Base-by-base conservation (phyloP, 23 tunicate genomes). In the Aplidium turbinatum region DNA sequence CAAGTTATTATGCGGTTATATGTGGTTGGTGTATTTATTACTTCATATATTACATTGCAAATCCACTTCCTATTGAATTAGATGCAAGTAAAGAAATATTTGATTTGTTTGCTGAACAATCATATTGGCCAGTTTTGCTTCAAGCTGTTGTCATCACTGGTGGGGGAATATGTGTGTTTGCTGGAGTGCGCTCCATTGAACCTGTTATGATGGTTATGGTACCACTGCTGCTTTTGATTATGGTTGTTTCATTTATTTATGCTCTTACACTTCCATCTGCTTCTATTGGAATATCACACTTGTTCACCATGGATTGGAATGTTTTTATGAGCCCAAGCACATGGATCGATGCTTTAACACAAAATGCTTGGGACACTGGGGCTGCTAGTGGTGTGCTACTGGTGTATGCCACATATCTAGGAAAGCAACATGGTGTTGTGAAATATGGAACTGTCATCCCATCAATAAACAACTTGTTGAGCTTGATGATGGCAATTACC, bases 341-440 rank as follows among this genome's bases (percentile, higher is more conserved):
- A 7, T 82, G 87, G 84, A 82, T 89, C 31, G 89, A 89, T 38
- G 96, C 87, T 1, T 52, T 89, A 45, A 77, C 96, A 9, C 96
- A 89, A 76, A 89, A 89, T 77, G 96, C 96, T 42, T 89, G 96
- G 96, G 96, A 89, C 65, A 89, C 96, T 34, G 96, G 96, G 4
- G 96, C 96, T 38, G 96, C 82, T n/a, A 40, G 52, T 6, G 96
- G 96, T n/a, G 52, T 74, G 3, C 36, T 81, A 28, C 72, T 89
- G 22, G 86, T 82, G 7, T 89, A 81, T 82, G 87, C 96, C 20
- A 54, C 96, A 1, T 81, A 81, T 53, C 78, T 89, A 75, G 80
- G 80, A 28, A 82, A 65, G 32, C 69, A 81, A 54, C 96, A 89
- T 53, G 84, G 87, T 1, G 88, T 89, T 24, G 96, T 89, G 13